Evolutionary conservation across 2,888 invertebrate species (phyloP), one percentile per base, ranked within the genome.

Genomic region (Rotaria magnacalcarata): DNA sequence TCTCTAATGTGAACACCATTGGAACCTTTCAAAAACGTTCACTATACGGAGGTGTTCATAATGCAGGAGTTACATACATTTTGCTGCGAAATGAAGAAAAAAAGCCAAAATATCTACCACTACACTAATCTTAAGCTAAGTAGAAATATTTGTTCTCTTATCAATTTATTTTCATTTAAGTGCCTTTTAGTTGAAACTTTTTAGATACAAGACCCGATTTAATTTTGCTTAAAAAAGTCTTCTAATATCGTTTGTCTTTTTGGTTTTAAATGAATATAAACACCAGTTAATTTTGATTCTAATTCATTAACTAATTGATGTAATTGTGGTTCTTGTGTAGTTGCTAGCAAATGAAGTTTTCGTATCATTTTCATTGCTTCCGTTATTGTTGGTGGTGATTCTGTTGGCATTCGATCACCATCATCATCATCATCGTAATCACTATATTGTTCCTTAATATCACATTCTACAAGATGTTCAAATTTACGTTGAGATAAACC

Each of bases 301-400:
- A 60, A 60, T 60, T 60, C 27, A 60, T 27, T 60, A 27, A 27
- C 14, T 60, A 27, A 60, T 60, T n/a, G 2, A 60, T 60, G 27
- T 60, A 60, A 19, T 27, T 60, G 60, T 60, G 27, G 14, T n/a
- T 60, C 16, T 60, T 60, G 60, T 60, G 60, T 60, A 27, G 27
- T 60, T 60, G 60, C 60, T 27, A 60, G 14, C 16, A 60, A 60
- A 60, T 27, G 60, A 60, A 60, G 60, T 60, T 60, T 60, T 60
- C 10, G 60, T 27, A 60, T 60, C 60, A 60, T 60, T 60, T 27
- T 8, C 60, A 60, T 60, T 60, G 60, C 27, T 60, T 60, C 60
- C 2, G 21, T 60, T 60, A 60, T n/a, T 60, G n/a, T 60, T 60
- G 60, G 60, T 60, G 60, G 27, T 60, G 27, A 5, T n/a, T 27